Evolutionary conservation across 2,113 vertebrate species (phyloP).

Genomic region (Centropus unirufus): DNA sequence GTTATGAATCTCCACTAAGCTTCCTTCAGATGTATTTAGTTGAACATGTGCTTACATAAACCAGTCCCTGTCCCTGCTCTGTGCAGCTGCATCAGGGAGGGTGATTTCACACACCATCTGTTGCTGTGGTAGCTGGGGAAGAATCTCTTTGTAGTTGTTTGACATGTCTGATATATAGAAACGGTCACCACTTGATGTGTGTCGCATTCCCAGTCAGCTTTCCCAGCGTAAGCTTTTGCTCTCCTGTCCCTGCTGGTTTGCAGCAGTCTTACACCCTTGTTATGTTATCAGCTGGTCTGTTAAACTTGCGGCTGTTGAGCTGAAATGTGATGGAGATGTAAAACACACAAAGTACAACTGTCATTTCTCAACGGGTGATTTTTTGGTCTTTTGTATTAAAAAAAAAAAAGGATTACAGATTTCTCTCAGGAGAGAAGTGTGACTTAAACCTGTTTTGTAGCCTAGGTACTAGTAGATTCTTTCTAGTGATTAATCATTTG

Average conservation of each 20-base stretch:
- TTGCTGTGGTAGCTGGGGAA: neutral
- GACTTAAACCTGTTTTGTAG: neutral
- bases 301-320: neutral
- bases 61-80: neutral
- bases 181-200: neutral
- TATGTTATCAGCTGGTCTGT: neutral
- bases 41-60: neutral
- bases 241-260: neutral
- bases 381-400: neutral
- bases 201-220: neutral
- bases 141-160: neutral
- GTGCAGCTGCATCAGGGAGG: neutral
- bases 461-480: neutral
- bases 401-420: neutral
- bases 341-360: neutral
- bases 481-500: neutral
- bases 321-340: neutral
- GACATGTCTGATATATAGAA: fast-evolving
- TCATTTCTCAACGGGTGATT: neutral
- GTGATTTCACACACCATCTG: neutral
- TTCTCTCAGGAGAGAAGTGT: neutral
- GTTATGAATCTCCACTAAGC: neutral
- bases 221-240: neutral
- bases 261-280: neutral
- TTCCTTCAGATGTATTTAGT: neutral